These are phyloP conservation scores for Gambusia affinis DNA, from an alignment of 2,113 vertebrate genomes.

Conservation along the genomic window DNA sequence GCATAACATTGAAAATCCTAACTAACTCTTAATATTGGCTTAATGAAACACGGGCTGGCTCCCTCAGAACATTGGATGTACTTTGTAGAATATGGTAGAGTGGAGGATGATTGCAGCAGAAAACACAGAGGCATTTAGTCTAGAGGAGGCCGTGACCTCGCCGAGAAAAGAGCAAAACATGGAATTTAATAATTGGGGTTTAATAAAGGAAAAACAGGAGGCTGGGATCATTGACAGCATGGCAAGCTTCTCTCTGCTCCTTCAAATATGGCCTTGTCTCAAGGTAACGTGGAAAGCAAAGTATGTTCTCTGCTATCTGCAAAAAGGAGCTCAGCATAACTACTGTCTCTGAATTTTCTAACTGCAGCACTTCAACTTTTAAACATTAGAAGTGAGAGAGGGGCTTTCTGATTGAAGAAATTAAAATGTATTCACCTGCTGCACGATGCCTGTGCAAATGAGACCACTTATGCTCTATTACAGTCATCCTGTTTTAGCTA, in stretches of 20 bases:
- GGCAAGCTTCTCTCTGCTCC: conserved; percentile 26
- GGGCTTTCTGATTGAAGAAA: neutral
- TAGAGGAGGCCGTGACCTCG: conserved; percentile 39
- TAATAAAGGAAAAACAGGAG: conserved; percentile 47
- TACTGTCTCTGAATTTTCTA: conserved; percentile 16
- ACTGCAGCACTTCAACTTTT: conserved; percentile 23
- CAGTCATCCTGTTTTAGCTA: neutral
- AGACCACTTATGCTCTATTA: conserved; percentile 9
- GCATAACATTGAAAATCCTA: conserved; percentile 83
- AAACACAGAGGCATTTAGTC: conserved; percentile 39
- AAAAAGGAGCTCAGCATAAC: conserved; percentile 15
- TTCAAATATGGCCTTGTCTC: conserved; percentile 48
- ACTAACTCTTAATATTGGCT: conserved; percentile 78
- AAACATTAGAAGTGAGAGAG: conserved; percentile 17
- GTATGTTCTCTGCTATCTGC: conserved; percentile 38
- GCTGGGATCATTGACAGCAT: conserved; percentile 39
- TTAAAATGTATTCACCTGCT: neutral
- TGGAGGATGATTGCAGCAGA: conserved; percentile 6
- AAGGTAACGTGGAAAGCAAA: conserved; percentile 52
- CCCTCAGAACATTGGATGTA: conserved; percentile 17
- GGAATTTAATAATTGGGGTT: conserved; percentile 42
- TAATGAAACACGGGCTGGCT: conserved; percentile 31
- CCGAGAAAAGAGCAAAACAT: conserved; percentile 48
- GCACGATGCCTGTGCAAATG: conserved; percentile 15
- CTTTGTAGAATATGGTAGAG: neutral